Evolutionary conservation across 2,888 invertebrate species (phyloP), one percentile per base, ranked within the genome.

Genomic region (Lysandra bellargus): DNA sequence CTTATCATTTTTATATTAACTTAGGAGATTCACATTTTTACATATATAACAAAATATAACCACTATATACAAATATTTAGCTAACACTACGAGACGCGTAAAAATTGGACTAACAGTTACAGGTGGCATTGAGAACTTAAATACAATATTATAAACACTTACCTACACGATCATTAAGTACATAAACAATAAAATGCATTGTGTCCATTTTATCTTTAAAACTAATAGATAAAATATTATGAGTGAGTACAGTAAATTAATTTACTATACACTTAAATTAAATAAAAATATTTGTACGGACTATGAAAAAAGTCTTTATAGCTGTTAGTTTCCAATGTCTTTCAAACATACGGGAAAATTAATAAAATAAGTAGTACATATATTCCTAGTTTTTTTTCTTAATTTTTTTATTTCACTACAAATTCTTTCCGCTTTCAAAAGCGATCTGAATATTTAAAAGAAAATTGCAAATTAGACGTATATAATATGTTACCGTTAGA

Each of bases 1-100:
- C 93, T 92, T 88, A 91, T 86, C 88, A 88, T 84, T 84, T 82
- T 81, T 83, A 84, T 79, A 83, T 83, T 82, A 85, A 82, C 82
- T 84, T 79, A 85, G 85, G 91, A 91, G 90, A 91, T 92, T 92
- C 90, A 86, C 85, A 57, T 76, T 76, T 86, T 23, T 23, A 23
- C 23, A 82, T 82, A 83, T 80, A 80, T 80, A 83, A 79, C 14
- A 37, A 64, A 12, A 69, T 37, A 37, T 69, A 37, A 82, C 82
- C 85, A 82, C 83, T 87, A 86, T 88, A 87, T 86, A 88, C 87
- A 88, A 81, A 87, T 83, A 87, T 80, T 80, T 80, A 84, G 33
- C 69, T 87, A 88, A 86, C 88, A 64, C 30, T 80, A 82, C 83
- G 83, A 83, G 84, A 85, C 83, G 81, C 82, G 82, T 79, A 83